These are phyloP conservation scores for Drosophila sturtevanti DNA, from an alignment of 1,140 invertebrate species.

Conservation along the genomic window DNA sequence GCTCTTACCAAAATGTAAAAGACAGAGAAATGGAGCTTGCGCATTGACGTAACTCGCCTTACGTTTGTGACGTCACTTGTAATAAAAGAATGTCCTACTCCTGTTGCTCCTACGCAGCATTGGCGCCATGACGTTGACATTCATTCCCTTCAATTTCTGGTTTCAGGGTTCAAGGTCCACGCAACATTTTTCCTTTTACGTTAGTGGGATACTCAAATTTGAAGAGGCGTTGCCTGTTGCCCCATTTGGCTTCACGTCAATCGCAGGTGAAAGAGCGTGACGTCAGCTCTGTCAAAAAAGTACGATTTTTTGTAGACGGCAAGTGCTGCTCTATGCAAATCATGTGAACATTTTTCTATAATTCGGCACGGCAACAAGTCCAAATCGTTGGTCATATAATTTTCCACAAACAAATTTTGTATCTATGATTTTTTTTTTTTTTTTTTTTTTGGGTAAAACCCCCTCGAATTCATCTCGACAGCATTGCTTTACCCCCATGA, in stretches of 20 bases:
- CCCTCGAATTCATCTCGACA: constrained; percentile 32
- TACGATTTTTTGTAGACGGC: constrained; percentile 37
- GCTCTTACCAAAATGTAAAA: constrained; percentile 30
- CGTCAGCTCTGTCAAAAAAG: constrained; percentile 44
- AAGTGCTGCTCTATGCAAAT: constrained; percentile 32
- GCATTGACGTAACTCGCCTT: constrained; percentile 64
- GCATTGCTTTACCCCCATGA: constrained; percentile 38
- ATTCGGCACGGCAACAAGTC: constrained; percentile 58
- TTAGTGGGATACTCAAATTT: constrained; percentile 6
- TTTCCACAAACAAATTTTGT: constrained; percentile 48
- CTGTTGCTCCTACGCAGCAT: constrained; percentile 58
- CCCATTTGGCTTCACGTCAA: constrained; percentile 42
- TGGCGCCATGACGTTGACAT: constrained; percentile 29
- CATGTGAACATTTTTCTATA: constrained; percentile 50
- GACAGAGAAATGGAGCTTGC: constrained; percentile 35
- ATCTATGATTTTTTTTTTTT: constrained; percentile 16
- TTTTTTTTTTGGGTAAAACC: constrained; percentile 54
- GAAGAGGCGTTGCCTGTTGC: constrained; percentile 31
- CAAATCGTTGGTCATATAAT: constrained; percentile 31
- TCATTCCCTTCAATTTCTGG: background rate
- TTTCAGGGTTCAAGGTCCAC: constrained; percentile 56
- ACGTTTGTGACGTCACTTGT: constrained; percentile 64
- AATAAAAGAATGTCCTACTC: constrained; percentile 28
- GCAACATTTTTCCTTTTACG: background rate
- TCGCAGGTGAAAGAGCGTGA: constrained; percentile 64